These are phyloP conservation scores for Cyclina sinensis DNA, from an alignment of 1,140 invertebrate genomes.

Conservation along the genomic window DNA sequence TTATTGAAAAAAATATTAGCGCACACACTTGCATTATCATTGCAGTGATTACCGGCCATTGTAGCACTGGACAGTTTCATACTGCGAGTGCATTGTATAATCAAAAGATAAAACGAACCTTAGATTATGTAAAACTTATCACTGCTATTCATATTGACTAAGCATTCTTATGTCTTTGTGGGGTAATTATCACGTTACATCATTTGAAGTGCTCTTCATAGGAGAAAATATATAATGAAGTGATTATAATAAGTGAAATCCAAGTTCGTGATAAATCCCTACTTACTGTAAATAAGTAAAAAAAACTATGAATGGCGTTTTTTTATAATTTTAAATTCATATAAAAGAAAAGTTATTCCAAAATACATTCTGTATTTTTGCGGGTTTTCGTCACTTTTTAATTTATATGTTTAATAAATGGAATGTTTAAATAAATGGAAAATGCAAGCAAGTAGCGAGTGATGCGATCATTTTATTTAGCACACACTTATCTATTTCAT, in stretches of 20 bases:
- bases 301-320: no score
- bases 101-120: slow-evolving; percentile 26
- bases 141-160: slow-evolving; percentile 36
- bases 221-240: neutral
- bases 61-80: neutral
- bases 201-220: neutral
- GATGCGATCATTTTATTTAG: no score
- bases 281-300: neutral
- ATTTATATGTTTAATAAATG: no score
- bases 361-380: no score
- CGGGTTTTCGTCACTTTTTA: no score
- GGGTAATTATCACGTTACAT: slow-evolving; percentile 34
- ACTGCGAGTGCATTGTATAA: neutral
- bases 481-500: no score
- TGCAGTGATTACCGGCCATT: neutral
- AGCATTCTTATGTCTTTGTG: slow-evolving; percentile 13
- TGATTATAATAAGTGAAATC: neutral
- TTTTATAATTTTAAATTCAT: no score
- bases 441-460: no score
- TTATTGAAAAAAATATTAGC: slow-evolving; percentile 66
- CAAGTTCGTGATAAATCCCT: neutral
- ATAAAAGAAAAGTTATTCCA: no score
- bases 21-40: slow-evolving; percentile 21
- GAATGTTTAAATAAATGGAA: no score
- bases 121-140: neutral